phyloP scores from a whole-genome alignment of 2,888 invertebrate species.

The Hesperia comma region DNA sequence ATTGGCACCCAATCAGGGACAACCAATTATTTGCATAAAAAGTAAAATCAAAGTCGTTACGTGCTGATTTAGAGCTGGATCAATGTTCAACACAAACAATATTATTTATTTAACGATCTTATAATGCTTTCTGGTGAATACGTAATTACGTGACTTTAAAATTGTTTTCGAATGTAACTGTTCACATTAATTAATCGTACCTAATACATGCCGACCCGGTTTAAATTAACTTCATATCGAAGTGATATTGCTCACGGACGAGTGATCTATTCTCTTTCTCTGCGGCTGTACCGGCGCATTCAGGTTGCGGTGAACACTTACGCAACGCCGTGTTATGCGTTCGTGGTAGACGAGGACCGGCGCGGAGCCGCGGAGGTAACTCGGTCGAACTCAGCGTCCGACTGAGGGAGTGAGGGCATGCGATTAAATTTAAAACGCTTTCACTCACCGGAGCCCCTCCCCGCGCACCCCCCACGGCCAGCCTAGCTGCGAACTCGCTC shows the following conservation, averaged over 20 bases:
- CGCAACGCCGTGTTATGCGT: slow-evolving; percentile 47
- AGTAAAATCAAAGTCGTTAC: neutral
- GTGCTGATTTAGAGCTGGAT: slow-evolving; percentile 26
- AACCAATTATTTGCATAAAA: slow-evolving; percentile 56
- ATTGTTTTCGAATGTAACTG: slow-evolving; percentile 13
- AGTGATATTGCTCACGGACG: slow-evolving; percentile 5
- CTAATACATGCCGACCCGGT: slow-evolving; percentile 17
- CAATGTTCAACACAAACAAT: neutral
- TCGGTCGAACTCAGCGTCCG: slow-evolving; percentile 61
- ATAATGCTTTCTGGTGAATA: slow-evolving; percentile 1
- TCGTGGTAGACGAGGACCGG: slow-evolving; percentile 55
- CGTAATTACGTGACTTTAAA: slow-evolving; percentile 10
- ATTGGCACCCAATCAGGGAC: slow-evolving; percentile 57
- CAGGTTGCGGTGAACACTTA: slow-evolving; percentile 45
- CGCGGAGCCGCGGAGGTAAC: slow-evolving; percentile 52
- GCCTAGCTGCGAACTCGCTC: slow-evolving; percentile 55
- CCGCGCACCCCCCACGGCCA: slow-evolving; percentile 43
- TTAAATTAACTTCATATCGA: slow-evolving; percentile 8
- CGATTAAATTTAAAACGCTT: slow-evolving; percentile 76
- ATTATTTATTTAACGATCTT: neutral
- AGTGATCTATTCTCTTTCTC: slow-evolving; percentile 2
- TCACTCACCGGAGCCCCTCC: slow-evolving; percentile 59
- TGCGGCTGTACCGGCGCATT: slow-evolving; percentile 34
- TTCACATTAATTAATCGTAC: slow-evolving; percentile 20
- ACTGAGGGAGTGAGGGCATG: slow-evolving; percentile 56